A percentile compares a stretch with the other conserved stretches of the same genome.
Conservation (phyloP, 2,888 invertebrate species). For the Loripinus fragilis region DNA sequence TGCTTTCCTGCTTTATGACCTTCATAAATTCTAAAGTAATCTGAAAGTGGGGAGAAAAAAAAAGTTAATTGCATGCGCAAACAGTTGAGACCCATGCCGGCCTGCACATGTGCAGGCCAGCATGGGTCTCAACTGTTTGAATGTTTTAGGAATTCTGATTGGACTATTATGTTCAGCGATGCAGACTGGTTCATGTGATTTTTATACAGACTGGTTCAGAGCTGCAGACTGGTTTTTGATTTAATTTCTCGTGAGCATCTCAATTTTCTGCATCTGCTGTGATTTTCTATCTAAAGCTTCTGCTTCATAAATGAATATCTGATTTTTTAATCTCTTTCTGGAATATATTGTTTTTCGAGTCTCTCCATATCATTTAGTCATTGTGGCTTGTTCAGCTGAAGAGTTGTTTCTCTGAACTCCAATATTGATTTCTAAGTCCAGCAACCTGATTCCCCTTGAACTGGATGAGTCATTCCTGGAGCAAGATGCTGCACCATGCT, state of each 20-base stretch:
- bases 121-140: neutral
- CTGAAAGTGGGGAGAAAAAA: too few species aligned
- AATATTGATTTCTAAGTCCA: slow-evolving; percentile 17
- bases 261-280: neutral
- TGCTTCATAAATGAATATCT: too few species aligned
- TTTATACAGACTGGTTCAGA: neutral
- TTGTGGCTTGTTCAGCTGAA: too few species aligned
- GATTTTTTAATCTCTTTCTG: too few species aligned
- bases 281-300: neutral
- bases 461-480: slow-evolving; percentile 33
- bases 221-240: neutral
- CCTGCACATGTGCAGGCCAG: neutral
- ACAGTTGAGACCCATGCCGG: neutral
- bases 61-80: too few species aligned
- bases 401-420: neutral
- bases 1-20: neutral
- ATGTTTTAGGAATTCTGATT: too few species aligned
- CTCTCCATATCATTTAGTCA: too few species aligned
- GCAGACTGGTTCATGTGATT: neutral
- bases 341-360: too few species aligned
- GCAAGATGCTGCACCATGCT: neutral
- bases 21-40: too few species aligned
- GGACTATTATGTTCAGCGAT: too few species aligned
- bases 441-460: slow-evolving; percentile 28
- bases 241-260: too few species aligned